Evolutionary conservation across 2,113 vertebrate species (phyloP).

Genomic region (human): GRCh38 chr1:113112001-113112500

Average conservation of each 20-base stretch:
- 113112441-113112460: background rate
- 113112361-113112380: background rate
- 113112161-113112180: too few species aligned
- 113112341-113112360: background rate
- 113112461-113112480: conserved; percentile 79
- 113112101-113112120: background rate
- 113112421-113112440: background rate
- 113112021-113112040: background rate
- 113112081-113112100: background rate
- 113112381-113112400: background rate
- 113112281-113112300: too few species aligned
- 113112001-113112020: background rate
- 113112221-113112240: too few species aligned
- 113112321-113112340: background rate
- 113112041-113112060: background rate
- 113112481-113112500: conserved; percentile 90
- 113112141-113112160: too few species aligned
- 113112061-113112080: background rate
- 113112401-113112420: background rate
- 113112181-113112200: too few species aligned
- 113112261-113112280: too few species aligned
- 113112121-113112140: background rate
- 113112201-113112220: too few species aligned
- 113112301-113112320: too few species aligned
- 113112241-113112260: too few species aligned